Base-by-base conservation (phyloP, 2,113 vertebrate species). In the Rissa tridactyla region DNA sequence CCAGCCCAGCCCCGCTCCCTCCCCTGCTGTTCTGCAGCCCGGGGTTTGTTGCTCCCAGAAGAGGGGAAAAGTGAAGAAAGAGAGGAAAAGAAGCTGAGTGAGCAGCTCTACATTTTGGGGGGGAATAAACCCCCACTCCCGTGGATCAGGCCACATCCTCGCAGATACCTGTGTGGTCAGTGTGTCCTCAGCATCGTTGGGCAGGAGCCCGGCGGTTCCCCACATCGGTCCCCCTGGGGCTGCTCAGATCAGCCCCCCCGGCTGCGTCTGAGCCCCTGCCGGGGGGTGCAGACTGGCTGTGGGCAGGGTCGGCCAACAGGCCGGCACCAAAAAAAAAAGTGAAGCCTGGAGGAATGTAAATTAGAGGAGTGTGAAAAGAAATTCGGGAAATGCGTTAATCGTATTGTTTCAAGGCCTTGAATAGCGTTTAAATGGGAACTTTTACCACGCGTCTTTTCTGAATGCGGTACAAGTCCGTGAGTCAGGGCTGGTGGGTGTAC, bases 401-500 rank as follows among this genome's bases (percentile, higher is more conserved):
- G 75, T 64, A 82, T 94, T 87, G 72, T 93, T 93, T 94, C 72
- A 72, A 82, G 66, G 66, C 85, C 51, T 77, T 84, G 60, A 85
- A 70, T 58, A 42, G 80, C 16, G 69, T 86, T 96, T 86, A 78
- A 92, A 88, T 77, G 72, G 83, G 82, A 84, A 78, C 85, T 95
- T 95, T 40, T 27, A 72, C 46, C 65, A 32, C 44, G 34, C 29
- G 3, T 86, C 25, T 15, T 54, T 86, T 94, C 32, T 92, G 91
- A 96, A 97, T 94, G 90, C 72, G 2, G n/a, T 76, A 23, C 64
- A 40, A 88, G 85, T 86, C 82, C 4, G 0, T 96, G 94, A 97
- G 93, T 95, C 94, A 97, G 91, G 85, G 70, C 25, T 88, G 76
- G 93, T 95, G 92, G 94, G 92, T 73, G 79, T 94, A 81, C 89